Base-by-base conservation (phyloP, 2,113 vertebrate species). In the Oryzias melastigma region DNA sequence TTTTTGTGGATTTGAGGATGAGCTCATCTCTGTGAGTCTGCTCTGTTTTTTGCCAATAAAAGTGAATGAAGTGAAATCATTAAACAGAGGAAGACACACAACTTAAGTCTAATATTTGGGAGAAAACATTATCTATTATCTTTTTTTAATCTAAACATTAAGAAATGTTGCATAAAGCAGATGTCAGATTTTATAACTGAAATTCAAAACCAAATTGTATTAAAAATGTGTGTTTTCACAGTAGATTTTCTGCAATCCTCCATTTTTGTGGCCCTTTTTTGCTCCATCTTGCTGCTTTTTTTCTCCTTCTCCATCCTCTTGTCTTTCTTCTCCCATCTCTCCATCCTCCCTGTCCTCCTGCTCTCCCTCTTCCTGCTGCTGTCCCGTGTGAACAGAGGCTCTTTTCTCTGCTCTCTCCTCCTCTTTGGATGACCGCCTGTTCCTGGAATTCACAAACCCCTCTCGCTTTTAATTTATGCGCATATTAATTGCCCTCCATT, bases 391-490 rank as follows among this genome's bases (percentile, higher is more conserved):
- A 91, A 91, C 90, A 85, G 84, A 82, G 81, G 70, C 78, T 74
- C 79, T 64, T 90, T 86, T 83, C 79, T 81, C 68, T 65, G 58
- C 61, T 80, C 81, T 80, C 81, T 80, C 71, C 65, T 84, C 76
- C 79, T 79, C 76, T 84, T 78, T 85, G 87, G 81, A 84, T 75
- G 74, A 67, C 79, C 77, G 86, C 87, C 82, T 90, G 88, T 90
- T 86, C 80, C 85, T 85, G 80, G 85, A 89, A 90, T 91, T 82
- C 73, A 88, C 18, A 80, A 74, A 73, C 80, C 83, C 83, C 85
- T 88, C 82, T 83, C 87, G 77, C 76, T 91, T 89, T 92, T 92
- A 92, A 93, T 92, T 91, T 92, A 93, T 93, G 92, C 71, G 88
- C 92, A 93, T 92, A 91, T 92, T 93, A 92, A 93, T 92, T 90